phyloP scores from a whole-genome alignment of 2,113 vertebrate species.

The Scomber scombrus region DNA sequence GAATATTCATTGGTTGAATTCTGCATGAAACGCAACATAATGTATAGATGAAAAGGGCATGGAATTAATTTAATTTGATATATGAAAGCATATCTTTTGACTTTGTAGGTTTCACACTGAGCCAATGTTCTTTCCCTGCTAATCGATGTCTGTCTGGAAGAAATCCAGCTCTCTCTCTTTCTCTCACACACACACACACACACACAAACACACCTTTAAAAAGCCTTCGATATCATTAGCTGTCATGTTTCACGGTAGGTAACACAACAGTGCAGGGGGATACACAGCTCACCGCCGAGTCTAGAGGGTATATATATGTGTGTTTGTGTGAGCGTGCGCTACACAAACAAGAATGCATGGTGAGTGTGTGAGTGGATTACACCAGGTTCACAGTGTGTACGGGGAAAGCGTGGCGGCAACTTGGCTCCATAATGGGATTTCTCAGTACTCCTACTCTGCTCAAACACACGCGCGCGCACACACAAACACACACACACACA shows the following conservation, averaged over 20 bases:
- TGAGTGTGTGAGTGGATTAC: conserved; percentile 85
- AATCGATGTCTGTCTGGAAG: conserved; percentile 80
- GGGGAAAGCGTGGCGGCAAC: conserved; percentile 79
- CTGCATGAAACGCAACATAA: conserved; percentile 17
- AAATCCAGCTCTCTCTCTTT: conserved; percentile 48
- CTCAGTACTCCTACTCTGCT: conserved; percentile 66
- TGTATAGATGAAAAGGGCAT: conserved; percentile 6
- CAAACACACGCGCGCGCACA: conserved; percentile 28
- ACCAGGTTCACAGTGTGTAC: conserved; percentile 80
- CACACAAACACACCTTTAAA: conserved; percentile 69
- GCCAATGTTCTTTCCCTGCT: conserved; percentile 50
- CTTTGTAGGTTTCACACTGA: conserved; percentile 59
- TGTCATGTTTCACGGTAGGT: conserved; percentile 84
- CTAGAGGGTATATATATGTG: conserved; percentile 60
- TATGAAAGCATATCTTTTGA: conserved; percentile 48
- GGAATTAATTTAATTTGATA: conserved; percentile 42
- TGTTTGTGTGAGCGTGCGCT: conserved; percentile 22
- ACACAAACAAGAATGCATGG: conserved; percentile 72
- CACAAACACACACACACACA: conserved; percentile 5
- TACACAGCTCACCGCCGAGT: conserved; percentile 75
- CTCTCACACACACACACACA: conserved; percentile 25
- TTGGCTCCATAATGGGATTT: conserved; percentile 85
- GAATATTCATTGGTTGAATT: not conserved
- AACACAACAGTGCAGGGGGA: conserved; percentile 73
- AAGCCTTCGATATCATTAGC: conserved; percentile 83